Evolutionary conservation across 2,113 vertebrate species (phyloP).

Genomic region (Gila orcuttii): DNA sequence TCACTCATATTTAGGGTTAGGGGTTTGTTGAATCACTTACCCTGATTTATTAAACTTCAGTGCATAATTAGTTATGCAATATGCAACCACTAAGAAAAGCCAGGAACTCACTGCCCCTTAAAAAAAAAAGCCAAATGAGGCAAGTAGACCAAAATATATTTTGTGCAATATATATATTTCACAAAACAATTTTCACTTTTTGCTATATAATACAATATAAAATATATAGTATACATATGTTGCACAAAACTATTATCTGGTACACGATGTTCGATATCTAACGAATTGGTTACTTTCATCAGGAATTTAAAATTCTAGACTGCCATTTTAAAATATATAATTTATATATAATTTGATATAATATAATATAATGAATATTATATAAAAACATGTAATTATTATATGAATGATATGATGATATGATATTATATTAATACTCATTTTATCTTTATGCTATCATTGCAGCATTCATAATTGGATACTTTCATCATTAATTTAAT

Average conservation of each 20-base stretch:
- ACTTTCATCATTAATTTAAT: not conserved
- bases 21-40: not conserved
- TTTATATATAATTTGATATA: not conserved
- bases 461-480: not conserved
- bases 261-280: too few species aligned
- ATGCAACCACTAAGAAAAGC: not conserved
- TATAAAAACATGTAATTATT: not conserved
- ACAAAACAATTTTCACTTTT: too few species aligned
- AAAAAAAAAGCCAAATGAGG: too few species aligned
- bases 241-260: too few species aligned
- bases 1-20: not conserved
- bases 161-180: too few species aligned
- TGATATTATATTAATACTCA: too few species aligned
- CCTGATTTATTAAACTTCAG: not conserved
- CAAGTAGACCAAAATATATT: too few species aligned
- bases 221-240: too few species aligned
- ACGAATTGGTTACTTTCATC: too few species aligned
- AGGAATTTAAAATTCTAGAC: not conserved
- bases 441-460: not conserved
- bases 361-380: not conserved
- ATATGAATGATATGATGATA: not conserved
- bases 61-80: not conserved
- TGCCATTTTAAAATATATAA: not conserved
- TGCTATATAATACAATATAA: too few species aligned
- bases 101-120: too few species aligned